Evolutionary conservation across 2,888 invertebrate genomes (phyloP).

Genomic region (Artemia sinica): DNA sequence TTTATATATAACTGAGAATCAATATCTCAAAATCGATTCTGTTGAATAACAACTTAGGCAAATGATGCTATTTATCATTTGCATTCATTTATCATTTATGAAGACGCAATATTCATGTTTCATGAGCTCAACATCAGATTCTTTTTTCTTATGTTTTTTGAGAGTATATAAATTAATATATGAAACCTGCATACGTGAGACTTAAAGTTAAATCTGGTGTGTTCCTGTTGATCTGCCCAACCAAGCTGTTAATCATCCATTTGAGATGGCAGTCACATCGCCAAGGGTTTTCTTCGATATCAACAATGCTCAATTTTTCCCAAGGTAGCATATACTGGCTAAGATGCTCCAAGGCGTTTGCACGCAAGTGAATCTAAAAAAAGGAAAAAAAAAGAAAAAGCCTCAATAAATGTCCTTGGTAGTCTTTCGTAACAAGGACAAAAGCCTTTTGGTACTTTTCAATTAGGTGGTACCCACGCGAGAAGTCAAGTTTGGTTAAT

Average conservation of each 20-base stretch:
- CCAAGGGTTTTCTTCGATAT: conserved; percentile 46
- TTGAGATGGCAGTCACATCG: conserved; percentile 43
- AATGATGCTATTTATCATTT: no score
- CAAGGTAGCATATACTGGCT: conserved; percentile 34
- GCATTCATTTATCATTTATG: no score
- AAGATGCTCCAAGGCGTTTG: conserved; percentile 37
- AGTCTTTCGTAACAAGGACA: background rate
- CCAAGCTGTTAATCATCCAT: conserved; percentile 40
- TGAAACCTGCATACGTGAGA: conserved; percentile 34
- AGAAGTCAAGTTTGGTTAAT: no score
- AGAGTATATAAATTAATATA: background rate
- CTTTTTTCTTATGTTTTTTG: no score
- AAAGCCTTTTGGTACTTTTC: no score
- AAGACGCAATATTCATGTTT: no score
- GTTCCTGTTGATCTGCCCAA: conserved; percentile 36
- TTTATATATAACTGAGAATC: no score
- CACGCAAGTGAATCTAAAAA: conserved; percentile 40
- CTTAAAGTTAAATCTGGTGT: conserved; percentile 36
- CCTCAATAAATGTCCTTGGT: no score
- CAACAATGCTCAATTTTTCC: conserved; percentile 33
- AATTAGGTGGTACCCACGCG: no score
- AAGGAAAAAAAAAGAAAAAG: background rate
- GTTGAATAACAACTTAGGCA: no score
- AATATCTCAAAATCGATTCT: no score
- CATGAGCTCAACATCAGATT: no score